Conservation (phyloP, 2,113 vertebrate species). For the Sapajus apella region DNA sequence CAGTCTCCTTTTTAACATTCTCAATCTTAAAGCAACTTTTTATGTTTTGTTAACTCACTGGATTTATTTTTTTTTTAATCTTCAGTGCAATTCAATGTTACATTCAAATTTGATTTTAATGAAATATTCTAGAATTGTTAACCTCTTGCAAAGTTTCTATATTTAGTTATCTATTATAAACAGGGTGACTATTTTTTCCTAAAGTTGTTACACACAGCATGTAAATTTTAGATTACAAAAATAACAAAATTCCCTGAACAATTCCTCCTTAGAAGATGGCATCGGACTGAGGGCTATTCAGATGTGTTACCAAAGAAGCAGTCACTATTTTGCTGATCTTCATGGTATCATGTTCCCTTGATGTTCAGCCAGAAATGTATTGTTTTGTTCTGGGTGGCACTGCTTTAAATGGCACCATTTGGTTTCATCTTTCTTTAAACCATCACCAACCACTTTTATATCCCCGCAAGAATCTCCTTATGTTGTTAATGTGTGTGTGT, state of each 20-base stretch:
- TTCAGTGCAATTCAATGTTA: conserved; percentile 23
- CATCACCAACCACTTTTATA: neutral
- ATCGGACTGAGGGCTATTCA: neutral
- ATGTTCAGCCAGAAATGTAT: neutral
- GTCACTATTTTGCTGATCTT: conserved; percentile 13
- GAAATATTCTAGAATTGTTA: neutral
- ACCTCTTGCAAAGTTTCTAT: neutral
- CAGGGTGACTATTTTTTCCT: neutral
- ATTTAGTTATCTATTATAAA: conserved; percentile 30
- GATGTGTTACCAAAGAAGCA: neutral
- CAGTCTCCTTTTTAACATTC: neutral
- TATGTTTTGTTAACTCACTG: neutral
- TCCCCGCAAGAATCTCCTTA: neutral
- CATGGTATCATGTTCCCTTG: neutral
- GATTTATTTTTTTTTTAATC: conserved; percentile 35
- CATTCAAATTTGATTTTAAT: conserved; percentile 32
- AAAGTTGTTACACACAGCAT: neutral
- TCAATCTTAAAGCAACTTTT: neutral
- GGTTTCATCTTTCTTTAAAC: neutral
- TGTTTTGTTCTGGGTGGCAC: neutral
- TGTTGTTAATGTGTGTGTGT: neutral
- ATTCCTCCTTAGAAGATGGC: neutral
- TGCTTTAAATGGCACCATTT: conserved; percentile 18
- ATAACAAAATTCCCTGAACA: neutral
- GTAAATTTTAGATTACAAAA: conserved; percentile 23